Evolutionary conservation across 2,888 invertebrate genomes (phyloP).

Genomic region (Gordius sp.): DNA sequence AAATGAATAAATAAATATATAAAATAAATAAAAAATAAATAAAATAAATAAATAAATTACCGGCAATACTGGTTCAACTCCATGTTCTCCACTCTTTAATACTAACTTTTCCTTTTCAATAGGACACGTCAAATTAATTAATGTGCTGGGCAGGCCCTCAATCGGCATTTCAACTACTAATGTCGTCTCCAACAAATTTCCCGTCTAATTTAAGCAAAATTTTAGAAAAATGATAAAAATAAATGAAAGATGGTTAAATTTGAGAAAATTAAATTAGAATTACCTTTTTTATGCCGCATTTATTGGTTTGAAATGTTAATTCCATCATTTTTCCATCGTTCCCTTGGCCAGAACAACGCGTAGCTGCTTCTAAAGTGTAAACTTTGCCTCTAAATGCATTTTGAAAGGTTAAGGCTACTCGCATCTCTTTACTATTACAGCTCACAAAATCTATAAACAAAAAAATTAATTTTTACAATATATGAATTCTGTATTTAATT

Average conservation of each 20-base stretch:
- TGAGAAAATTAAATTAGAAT: neutral
- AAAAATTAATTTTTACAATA: too few species aligned
- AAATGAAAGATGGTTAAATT: neutral
- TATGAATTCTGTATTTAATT: too few species aligned
- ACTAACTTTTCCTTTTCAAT: neutral
- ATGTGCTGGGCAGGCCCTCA: neutral
- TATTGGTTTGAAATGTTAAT: neutral
- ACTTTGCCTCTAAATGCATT: neutral
- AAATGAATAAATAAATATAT: neutral
- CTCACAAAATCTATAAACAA: neutral
- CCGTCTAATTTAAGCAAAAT: neutral
- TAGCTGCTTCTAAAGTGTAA: neutral
- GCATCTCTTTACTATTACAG: neutral
- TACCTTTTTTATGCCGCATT: neutral
- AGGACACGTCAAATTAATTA: neutral
- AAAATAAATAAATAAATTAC: neutral
- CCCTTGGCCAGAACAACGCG: neutral
- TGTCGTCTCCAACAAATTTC: neutral
- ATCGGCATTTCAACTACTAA: neutral
- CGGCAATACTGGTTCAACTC: neutral
- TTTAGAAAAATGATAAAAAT: neutral
- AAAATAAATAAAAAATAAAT: neutral
- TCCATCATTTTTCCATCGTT: neutral
- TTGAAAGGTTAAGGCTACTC: neutral
- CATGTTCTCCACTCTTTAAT: neutral